A percentile compares a stretch with the other conserved stretches of the same genome.
phyloP scores from a whole-genome alignment of 2,797 vertebrate genomes.

The Myotis findleyi region DNA sequence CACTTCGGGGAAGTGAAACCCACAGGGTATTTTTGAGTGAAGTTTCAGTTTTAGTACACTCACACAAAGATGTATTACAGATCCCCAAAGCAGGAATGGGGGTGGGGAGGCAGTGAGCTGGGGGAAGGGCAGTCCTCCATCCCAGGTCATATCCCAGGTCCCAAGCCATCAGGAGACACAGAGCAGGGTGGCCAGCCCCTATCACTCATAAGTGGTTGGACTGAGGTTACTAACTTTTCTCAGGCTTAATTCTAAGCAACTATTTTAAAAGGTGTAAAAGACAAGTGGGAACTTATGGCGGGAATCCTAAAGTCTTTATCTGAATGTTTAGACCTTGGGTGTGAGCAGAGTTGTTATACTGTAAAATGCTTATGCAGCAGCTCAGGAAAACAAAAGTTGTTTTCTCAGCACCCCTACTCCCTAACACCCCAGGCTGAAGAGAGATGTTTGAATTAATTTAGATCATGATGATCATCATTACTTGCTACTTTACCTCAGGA shows the following conservation, averaged over 20 bases:
- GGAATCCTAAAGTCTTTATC: background rate
- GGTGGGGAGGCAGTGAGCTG: background rate
- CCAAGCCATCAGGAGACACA: background rate
- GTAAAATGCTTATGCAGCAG: background rate
- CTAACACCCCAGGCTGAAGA: background rate
- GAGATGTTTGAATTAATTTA: slow-evolving; percentile 10
- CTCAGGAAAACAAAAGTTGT: background rate
- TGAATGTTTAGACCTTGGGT: background rate
- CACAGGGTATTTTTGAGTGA: background rate
- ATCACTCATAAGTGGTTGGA: background rate
- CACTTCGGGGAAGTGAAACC: background rate
- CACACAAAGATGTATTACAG: background rate
- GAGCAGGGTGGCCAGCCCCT: background rate
- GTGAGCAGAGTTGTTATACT: background rate
- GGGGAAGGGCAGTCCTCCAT: background rate
- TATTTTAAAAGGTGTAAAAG: background rate
- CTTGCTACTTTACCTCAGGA: background rate
- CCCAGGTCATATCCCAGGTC: background rate
- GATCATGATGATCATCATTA: background rate
- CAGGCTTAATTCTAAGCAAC: background rate
- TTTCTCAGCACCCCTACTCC: background rate
- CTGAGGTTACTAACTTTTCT: background rate
- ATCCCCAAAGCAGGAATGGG: background rate
- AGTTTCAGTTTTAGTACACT: background rate
- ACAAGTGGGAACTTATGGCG: background rate